Conservation (phyloP, 2,888 invertebrate species). For the Aphidius colemani region DNA sequence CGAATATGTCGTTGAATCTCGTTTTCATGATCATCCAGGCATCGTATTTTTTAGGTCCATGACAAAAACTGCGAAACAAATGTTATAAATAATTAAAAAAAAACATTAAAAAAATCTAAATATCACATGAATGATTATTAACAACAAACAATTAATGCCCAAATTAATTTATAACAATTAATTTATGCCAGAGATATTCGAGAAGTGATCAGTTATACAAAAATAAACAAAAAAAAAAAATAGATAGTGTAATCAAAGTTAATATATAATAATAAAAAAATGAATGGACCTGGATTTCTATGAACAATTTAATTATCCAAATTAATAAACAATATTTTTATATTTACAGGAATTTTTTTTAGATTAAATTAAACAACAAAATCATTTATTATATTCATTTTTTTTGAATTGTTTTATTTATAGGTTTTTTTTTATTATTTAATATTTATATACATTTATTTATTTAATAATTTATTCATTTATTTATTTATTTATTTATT, state of each 20-base stretch:
- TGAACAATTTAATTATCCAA: slow-evolving; percentile 3
- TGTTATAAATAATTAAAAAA: not conserved
- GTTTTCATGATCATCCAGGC: no score
- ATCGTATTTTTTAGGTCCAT: slow-evolving; percentile 3
- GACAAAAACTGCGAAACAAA: not conserved
- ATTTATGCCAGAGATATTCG: no score
- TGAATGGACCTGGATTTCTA: slow-evolving; percentile 49
- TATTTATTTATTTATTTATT: no score
- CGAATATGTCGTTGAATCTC: slow-evolving; percentile 40
- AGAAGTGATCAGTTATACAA: not conserved
- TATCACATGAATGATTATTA: no score
- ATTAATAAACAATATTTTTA: not conserved
- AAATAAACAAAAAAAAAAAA: slow-evolving; percentile 32
- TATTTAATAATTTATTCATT: no score
- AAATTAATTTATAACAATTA: no score
- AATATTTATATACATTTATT: not conserved
- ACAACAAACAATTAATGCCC: no score
- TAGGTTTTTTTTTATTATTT: not conserved
- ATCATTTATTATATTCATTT: not conserved
- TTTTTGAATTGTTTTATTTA: not conserved
- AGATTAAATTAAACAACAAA: not conserved
- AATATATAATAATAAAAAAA: slow-evolving; percentile 51
- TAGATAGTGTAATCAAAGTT: slow-evolving; percentile 55
- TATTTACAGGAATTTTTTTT: not conserved
- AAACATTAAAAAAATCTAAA: not conserved